Conservation (phyloP, 2,113 vertebrate species). For the Crotalus tigris region DNA sequence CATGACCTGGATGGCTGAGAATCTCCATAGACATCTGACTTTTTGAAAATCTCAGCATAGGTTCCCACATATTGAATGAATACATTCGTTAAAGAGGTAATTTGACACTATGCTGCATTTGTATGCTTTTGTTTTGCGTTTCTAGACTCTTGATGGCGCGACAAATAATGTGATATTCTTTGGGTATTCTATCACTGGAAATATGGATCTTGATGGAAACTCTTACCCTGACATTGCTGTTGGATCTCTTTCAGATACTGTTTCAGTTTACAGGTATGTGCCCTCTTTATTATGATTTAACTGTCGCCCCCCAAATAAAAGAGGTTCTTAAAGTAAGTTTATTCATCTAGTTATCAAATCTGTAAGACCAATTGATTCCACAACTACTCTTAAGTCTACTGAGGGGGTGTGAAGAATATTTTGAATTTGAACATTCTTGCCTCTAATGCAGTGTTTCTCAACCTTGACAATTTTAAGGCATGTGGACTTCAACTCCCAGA, state of each 20-base stretch:
- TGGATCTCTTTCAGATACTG: constrained; percentile 89
- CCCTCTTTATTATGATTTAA: background rate
- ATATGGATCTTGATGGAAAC: constrained; percentile 93
- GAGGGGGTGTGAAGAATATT: background rate
- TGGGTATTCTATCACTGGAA: constrained; percentile 93
- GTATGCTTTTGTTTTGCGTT: constrained; percentile 28
- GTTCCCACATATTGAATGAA: background rate
- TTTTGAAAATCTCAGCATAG: background rate
- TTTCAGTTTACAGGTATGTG: constrained; percentile 86
- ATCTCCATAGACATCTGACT: background rate
- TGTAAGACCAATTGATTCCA: background rate
- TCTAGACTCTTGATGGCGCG: constrained; percentile 84
- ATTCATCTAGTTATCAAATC: background rate
- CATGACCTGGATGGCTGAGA: background rate
- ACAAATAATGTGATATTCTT: constrained; percentile 75
- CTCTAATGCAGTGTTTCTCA: background rate
- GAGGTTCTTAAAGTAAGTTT: background rate
- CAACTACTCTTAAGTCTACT: background rate
- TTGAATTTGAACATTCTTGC: background rate
- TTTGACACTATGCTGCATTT: background rate
- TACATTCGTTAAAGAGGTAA: background rate
- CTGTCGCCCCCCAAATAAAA: background rate
- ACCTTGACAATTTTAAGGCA: too few species aligned
- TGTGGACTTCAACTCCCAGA: too few species aligned
- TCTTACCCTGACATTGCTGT: constrained; percentile 92